Percentiles rank a stretch among this genome's conserved stretches.
Conservation (phyloP, 2,888 invertebrate genomes). For the Acanthoscelides obtectus region DNA sequence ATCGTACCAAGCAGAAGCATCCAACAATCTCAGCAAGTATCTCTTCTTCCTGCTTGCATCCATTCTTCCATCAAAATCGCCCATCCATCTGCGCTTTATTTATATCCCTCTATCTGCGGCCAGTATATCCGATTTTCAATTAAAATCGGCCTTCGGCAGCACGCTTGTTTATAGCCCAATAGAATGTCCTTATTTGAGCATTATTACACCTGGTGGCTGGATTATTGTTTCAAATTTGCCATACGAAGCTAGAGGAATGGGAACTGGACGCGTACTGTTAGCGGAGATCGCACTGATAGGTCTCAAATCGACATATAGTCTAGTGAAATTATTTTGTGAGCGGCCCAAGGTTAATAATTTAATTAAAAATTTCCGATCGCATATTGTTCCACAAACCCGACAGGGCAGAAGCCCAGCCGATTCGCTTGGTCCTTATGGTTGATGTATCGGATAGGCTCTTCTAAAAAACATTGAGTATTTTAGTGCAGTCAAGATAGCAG, state of each 20-base stretch:
- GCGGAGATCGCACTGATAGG: not conserved
- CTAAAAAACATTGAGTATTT: no score
- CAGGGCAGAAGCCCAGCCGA: no score
- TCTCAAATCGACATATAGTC: not conserved
- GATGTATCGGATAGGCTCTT: no score
- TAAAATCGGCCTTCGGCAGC: conserved; percentile 6
- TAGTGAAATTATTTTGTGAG: not conserved
- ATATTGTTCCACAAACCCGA: no score
- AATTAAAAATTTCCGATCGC: no score
- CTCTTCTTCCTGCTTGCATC: not conserved
- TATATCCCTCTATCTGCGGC: not conserved
- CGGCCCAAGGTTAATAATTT: no score
- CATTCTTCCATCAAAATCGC: not conserved
- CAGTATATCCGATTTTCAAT: conserved; percentile 15
- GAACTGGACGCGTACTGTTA: not conserved
- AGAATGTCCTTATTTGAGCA: conserved; percentile 18
- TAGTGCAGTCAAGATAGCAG: no score
- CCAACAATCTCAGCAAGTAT: not conserved
- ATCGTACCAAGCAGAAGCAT: not conserved
- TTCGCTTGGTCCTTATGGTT: no score
- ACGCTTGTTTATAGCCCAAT: conserved; percentile 17
- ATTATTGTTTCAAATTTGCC: conserved; percentile 23
- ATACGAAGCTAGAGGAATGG: conserved; percentile 3
- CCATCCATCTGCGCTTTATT: not conserved
- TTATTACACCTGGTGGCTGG: conserved; percentile 14